Evolutionary conservation across 1,140 invertebrate species (phyloP), one percentile per base, ranked within the genome.

Genomic region (Trigoniulus corallinus): DNA sequence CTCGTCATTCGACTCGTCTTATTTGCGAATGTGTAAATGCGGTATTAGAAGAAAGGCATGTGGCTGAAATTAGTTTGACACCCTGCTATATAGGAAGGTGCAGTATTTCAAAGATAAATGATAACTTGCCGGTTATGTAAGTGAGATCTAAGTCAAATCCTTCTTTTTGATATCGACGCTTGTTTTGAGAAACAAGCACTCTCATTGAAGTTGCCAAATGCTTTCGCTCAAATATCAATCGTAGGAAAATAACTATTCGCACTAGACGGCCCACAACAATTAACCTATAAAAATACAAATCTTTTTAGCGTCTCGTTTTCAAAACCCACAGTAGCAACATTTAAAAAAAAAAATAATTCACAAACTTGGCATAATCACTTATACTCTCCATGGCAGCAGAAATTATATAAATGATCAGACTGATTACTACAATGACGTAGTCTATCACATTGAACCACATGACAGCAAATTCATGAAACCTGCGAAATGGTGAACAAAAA

Each of bases 121-220:
- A 10, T 13, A 18, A 47, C 18, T 52, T 55, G 65, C 67, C 67
- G 51, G 71, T 74, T 13, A 76, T 67, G 60, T 76, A 77, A 41
- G 74, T 75, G 3, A 76, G 59, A 58, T 77, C 75, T 44, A 77
- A 64, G 59, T 77, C 74, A 64, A 76, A 75, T 13, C 72, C 72
- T 58, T 76, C 70, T 54, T 68, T 67, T 49, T 71, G 65, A 55
- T 71, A 74, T 41, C 75, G 65, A 27, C 73, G 57, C 56, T 76
- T 74, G 59, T 77, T 77, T 55, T 75, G 71, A 3, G 72, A 74
- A n/a, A 76, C 68, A 40, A 73, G 62, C 50, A 68, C 62, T 27
- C 74, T 57, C 21, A 68, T 68, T 22, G 69, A 71, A 53, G 59
- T 64, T 27, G 65, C 61, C 18, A 74, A 58, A 37, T 71, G 63